Evolutionary conservation across 2,113 vertebrate genomes (phyloP), one percentile per base, ranked within the genome.

Genomic region (Cochlearius cochlearius): DNA sequence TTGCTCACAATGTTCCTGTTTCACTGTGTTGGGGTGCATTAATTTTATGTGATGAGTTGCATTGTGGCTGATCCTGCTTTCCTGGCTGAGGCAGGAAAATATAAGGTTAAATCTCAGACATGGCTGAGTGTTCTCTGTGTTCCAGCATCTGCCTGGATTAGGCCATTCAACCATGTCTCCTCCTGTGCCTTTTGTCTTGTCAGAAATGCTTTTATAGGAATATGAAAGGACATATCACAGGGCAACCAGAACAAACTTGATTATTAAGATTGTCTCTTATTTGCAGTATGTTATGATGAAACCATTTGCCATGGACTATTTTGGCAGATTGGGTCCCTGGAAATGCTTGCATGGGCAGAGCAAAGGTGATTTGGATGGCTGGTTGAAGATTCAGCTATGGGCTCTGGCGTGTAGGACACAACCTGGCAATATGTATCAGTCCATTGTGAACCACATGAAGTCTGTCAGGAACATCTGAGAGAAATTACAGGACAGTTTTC

Each of bases 191-290:
- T 86, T 84, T 92, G 45, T 86, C 32, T 41, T 73, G 22, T 77
- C 59, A 72, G 36, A 78, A 81, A 15, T 63, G 26, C 69, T 67
- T 63, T 59, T 56, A 39, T 11, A 36, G 27, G 13, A 75, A 45
- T 47, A 20, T 55, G 32, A 36, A 80, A 69, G 59, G 23, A 34
- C 15, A 2, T 34, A 39, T 38, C 0, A 0, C 38, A 62, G 59
- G 27, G 50, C 32, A 55, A 26, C 22, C 22, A 41, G 83, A 68
- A 43, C 38, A 55, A 80, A 38, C 41, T 59, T 52, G 30, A 3
- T 64, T 30, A 30, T 79, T 60, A 43, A 73, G 49, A 26, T 45
- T 12, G 4, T 55, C 43, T 89, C 36, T 58, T 63, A 36, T 72
- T 72, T 67, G 23, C 19, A 27, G 16, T 59, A 13, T 62, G 27